Conservation (phyloP, 37 sponge, comb jelly and placozoan genomes). For the Oopsacas minuta region DNA sequence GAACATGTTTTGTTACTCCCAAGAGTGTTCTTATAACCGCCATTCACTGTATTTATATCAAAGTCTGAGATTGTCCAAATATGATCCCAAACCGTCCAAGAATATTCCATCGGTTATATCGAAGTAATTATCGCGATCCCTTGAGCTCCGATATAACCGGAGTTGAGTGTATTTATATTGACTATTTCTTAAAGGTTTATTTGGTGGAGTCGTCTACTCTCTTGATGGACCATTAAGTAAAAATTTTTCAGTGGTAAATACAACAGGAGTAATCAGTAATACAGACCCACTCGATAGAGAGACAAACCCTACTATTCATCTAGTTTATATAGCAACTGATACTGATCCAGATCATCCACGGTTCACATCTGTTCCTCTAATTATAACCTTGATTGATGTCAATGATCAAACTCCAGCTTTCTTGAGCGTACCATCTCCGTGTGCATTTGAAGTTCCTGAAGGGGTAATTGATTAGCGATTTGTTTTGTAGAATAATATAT, state of each 20-base stretch:
- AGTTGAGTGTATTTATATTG: background rate
- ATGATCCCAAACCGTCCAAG: no score
- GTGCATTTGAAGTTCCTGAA: background rate
- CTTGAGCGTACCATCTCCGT: background rate
- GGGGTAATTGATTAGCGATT: no score
- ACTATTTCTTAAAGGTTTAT: background rate
- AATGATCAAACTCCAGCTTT: background rate
- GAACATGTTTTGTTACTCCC: no score
- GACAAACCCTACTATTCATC: background rate
- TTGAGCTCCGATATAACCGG: no score
- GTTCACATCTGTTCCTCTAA: background rate
- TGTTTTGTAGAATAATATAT: no score
- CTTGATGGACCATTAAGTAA: background rate
- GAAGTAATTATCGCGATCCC: no score
- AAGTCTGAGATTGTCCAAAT: no score
- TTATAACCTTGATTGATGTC: background rate
- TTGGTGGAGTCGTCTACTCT: background rate
- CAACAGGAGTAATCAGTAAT: background rate
- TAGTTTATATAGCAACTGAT: conserved; percentile 1
- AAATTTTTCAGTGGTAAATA: background rate
- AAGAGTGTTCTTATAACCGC: no score
- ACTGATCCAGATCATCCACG: background rate
- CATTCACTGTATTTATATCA: no score
- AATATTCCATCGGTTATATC: no score
- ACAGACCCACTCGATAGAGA: background rate